phyloP scores from a whole-genome alignment of 2,797 vertebrate genomes.

The Pempheris klunzingeri region DNA sequence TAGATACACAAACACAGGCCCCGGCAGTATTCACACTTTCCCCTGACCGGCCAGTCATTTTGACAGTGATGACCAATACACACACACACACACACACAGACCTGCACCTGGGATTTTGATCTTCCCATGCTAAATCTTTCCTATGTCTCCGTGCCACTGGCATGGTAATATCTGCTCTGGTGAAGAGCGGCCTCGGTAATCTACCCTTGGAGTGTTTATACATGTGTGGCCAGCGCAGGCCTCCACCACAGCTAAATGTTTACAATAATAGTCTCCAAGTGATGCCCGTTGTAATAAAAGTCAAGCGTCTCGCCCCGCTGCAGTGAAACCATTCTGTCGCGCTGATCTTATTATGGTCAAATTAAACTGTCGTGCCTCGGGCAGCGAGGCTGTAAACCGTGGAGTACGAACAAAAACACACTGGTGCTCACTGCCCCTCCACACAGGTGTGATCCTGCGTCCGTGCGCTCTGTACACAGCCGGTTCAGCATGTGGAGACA shows the following conservation, averaged over 20 bases:
- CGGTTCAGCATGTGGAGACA: constrained; percentile 21
- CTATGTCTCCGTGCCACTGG: constrained; percentile 43
- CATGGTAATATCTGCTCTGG: constrained; percentile 52
- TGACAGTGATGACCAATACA: constrained; percentile 53
- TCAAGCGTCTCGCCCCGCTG: constrained; percentile 61
- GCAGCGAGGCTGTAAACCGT: constrained; percentile 58
- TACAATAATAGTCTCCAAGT: constrained; percentile 77
- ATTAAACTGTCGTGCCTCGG: constrained; percentile 70
- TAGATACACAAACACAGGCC: constrained; percentile 65
- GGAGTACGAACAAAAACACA: constrained; percentile 59
- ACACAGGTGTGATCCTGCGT: constrained; percentile 56
- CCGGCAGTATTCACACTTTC: constrained; percentile 63
- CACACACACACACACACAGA: constrained; percentile 2
- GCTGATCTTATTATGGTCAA: constrained; percentile 74
- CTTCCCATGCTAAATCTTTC: constrained; percentile 60
- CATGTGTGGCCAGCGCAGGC: constrained; percentile 70
- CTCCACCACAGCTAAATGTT: constrained; percentile 73
- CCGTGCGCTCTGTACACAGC: background rate
- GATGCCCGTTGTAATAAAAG: constrained; percentile 79
- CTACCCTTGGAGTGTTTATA: constrained; percentile 57
- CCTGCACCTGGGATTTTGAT: constrained; percentile 48
- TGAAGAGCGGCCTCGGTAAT: constrained; percentile 44
- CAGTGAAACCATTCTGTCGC: constrained; percentile 67
- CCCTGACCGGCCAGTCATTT: constrained; percentile 51
- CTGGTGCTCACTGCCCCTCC: background rate